These are phyloP conservation scores for Chanos chanos DNA, from an alignment of 2,797 vertebrate species.

Conservation along the genomic window DNA sequence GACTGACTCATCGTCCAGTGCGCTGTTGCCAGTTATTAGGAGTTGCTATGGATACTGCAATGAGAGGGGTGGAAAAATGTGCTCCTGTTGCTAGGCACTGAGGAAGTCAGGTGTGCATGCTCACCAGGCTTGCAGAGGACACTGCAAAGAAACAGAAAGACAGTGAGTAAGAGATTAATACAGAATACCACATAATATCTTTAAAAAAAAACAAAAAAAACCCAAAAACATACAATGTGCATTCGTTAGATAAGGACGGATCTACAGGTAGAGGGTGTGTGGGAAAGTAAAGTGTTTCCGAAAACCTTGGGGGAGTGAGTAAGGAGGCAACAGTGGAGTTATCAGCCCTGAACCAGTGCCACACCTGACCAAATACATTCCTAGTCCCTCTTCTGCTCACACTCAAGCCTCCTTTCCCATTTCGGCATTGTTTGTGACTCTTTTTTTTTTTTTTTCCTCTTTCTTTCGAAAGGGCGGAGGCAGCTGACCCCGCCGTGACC, in stretches of 20 bases:
- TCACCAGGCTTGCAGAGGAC: slow-evolving; percentile 99
- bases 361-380: slow-evolving; percentile 76
- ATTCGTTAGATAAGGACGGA: slow-evolving; percentile 20
- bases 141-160: slow-evolving; percentile 67
- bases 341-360: slow-evolving; percentile 46
- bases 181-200: slow-evolving; percentile 14
- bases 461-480: slow-evolving; percentile 47
- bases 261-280: background rate
- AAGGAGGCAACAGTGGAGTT: slow-evolving; percentile 31
- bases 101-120: slow-evolving; percentile 73
- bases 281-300: background rate
- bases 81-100: slow-evolving; percentile 75
- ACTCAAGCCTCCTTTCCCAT: slow-evolving; percentile 39
- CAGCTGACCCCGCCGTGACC: slow-evolving; percentile 65
- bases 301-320: no score
- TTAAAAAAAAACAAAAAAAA: no score
- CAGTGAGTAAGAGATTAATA: slow-evolving; percentile 40
- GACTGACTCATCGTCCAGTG: slow-evolving; percentile 66
- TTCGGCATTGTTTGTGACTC: slow-evolving; percentile 58
- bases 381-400: slow-evolving; percentile 57
- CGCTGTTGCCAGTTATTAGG: slow-evolving; percentile 59
- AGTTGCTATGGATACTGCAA: slow-evolving; percentile 66
- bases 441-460: slow-evolving; percentile 49
- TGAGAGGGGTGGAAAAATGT: slow-evolving; percentile 74
- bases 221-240: slow-evolving; percentile 36